Conservation (phyloP, 2,113 vertebrate species). For the Strix aluco region DNA sequence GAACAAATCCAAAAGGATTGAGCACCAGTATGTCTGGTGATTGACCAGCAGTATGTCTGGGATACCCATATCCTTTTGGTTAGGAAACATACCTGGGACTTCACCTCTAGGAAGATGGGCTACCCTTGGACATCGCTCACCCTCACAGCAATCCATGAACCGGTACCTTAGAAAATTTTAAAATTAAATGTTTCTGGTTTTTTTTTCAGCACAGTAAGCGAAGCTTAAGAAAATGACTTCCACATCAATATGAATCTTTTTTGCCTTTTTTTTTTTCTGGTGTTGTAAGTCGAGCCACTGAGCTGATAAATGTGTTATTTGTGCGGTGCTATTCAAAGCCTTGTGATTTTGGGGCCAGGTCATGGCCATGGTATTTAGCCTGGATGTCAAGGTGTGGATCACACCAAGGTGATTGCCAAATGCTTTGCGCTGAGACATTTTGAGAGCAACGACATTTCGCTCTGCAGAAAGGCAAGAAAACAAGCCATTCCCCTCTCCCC, state of each 20-base stretch:
- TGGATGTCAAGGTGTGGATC: constrained; percentile 56
- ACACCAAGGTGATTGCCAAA: constrained; percentile 17
- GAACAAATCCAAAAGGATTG: not conserved
- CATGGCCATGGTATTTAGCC: not conserved
- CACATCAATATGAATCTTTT: not conserved
- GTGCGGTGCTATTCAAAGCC: constrained; percentile 1
- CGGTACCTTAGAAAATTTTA: not conserved
- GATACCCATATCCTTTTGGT: not conserved
- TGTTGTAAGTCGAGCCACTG: not conserved
- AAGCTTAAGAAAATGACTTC: not conserved
- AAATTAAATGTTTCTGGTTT: not conserved
- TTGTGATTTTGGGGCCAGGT: not conserved
- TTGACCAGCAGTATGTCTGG: not conserved
- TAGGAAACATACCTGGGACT: not conserved
- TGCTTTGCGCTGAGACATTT: not conserved
- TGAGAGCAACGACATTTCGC: constrained; percentile 12
- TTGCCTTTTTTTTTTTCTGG: not conserved
- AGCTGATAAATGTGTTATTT: constrained; percentile 14
- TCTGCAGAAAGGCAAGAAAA: constrained; percentile 46
- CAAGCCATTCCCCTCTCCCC: constrained; percentile 39
- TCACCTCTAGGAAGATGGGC: not conserved
- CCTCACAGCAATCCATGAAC: not conserved
- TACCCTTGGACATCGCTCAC: not conserved
- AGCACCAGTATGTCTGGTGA: not conserved
- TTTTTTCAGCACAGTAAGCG: not conserved